Evolutionary conservation across 2,113 vertebrate genomes (phyloP).

Genomic region (Corapipo altera): DNA sequence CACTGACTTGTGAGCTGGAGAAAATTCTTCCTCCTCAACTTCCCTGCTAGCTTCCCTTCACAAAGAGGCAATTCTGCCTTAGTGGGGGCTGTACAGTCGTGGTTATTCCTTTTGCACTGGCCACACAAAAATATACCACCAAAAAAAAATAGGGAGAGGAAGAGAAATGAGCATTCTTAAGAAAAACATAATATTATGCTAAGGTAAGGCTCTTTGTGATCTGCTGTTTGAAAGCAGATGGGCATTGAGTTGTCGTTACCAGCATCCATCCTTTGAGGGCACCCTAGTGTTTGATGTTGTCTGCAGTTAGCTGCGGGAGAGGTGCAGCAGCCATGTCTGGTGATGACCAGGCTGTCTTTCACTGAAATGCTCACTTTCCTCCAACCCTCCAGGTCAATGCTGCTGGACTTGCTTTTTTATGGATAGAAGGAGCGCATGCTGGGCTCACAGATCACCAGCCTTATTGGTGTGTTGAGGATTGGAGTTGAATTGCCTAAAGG

Average conservation of each 20-base stretch:
- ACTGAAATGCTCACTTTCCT: slow-evolving; percentile 18
- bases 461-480: slow-evolving; percentile 62
- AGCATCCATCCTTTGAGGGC: slow-evolving; percentile 69
- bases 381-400: not conserved
- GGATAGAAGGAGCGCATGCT: slow-evolving; percentile 33
- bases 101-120: not conserved
- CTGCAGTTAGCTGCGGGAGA: slow-evolving; percentile 45
- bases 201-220: slow-evolving; percentile 8
- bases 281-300: slow-evolving; percentile 61
- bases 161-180: not conserved
- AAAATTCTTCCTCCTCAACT: not conserved
- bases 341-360: slow-evolving; percentile 33
- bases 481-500: slow-evolving; percentile 60
- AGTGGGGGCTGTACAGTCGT: not conserved
- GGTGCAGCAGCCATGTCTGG: slow-evolving; percentile 15
- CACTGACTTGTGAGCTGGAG: not conserved
- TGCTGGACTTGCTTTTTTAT: slow-evolving; percentile 35
- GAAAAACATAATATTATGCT: slow-evolving; percentile 2
- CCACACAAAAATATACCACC: not conserved
- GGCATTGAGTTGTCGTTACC: slow-evolving; percentile 47
- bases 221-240: not conserved
- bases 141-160: not conserved
- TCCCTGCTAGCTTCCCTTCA: not conserved
- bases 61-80: not conserved
- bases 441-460: slow-evolving; percentile 42